Evolutionary conservation across 2,113 vertebrate species (phyloP).

Genomic region (Coturnix japonica): DNA sequence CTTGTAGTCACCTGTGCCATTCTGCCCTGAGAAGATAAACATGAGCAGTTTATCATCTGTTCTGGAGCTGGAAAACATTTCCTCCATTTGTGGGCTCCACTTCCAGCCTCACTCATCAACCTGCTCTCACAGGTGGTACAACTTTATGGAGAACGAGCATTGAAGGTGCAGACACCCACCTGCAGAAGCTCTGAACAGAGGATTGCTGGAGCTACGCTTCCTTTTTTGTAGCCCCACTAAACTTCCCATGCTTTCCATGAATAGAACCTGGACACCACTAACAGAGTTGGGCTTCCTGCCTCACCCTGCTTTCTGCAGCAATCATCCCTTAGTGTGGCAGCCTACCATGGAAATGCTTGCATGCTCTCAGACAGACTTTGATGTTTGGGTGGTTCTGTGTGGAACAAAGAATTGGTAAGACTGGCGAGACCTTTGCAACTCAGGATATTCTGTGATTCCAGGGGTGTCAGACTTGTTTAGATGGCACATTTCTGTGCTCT

Average conservation of each 20-base stretch:
- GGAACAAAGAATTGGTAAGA: too few relatives aligned
- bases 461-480: background rate
- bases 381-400: background rate
- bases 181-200: background rate
- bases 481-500: accelerated
- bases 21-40: background rate
- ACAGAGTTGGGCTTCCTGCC: accelerated
- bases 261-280: background rate
- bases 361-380: background rate
- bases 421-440: background rate
- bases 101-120: background rate
- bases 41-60: background rate
- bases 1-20: background rate
- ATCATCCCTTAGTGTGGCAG: accelerated
- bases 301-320: background rate
- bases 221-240: background rate
- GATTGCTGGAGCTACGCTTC: background rate
- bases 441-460: background rate
- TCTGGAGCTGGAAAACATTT: background rate
- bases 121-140: background rate
- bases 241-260: background rate
- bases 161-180: background rate
- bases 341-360: background rate
- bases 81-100: background rate
- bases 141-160: background rate